Evolutionary conservation across 2,113 vertebrate genomes (phyloP), one percentile per base, ranked within the genome.

Genomic region (Hippocampus guttulatus): DNA sequence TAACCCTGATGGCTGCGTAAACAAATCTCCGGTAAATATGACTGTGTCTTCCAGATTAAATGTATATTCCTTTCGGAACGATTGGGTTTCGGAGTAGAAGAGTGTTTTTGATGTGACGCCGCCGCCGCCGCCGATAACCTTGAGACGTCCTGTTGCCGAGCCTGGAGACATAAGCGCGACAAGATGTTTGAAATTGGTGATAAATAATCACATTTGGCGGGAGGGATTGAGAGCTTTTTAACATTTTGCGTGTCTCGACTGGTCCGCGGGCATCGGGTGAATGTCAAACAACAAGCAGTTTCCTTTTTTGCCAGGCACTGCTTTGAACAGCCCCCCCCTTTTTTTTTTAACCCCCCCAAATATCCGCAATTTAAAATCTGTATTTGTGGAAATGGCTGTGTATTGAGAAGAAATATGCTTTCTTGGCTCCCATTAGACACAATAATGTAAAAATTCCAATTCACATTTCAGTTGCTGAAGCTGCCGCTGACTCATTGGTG

Each of bases 21-120:
- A 58, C n/a, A 58, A 58, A 58, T 58, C 60, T 73, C 52, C 0
- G 51, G 76, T 20, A 75, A 76, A 30, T 21, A 55, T 75, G 63
- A 75, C 82, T 85, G 86, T 64, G 3, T 71, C 52, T 12, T 10
- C 70, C 79, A 86, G 88, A 85, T 84, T 82, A 71, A 65, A 8
- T 33, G 7, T 33, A 16, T 61, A 27, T 80, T 81, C 58, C 77
- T 70, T 81, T 64, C 27, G 16, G 27, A 61, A 33, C 7, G 57
- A 30, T 30, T 2, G 60, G n/a, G 6, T 25, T 66, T 45, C 8
- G 33, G 25, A 20, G 8, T n/a, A 40, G 12, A 60, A 27, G 69
- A 62, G 71, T 65, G 73, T 33, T 76, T 86, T 85, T 81, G 78
- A 83, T 74, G 71, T 74, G 80, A 10, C 58, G 58, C 30, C 58